A percentile compares a stretch with the other conserved stretches of the same genome.
These are phyloP conservation scores for Phalacrocorax aristotelis DNA, from an alignment of 2,113 vertebrate species.

Conservation along the genomic window DNA sequence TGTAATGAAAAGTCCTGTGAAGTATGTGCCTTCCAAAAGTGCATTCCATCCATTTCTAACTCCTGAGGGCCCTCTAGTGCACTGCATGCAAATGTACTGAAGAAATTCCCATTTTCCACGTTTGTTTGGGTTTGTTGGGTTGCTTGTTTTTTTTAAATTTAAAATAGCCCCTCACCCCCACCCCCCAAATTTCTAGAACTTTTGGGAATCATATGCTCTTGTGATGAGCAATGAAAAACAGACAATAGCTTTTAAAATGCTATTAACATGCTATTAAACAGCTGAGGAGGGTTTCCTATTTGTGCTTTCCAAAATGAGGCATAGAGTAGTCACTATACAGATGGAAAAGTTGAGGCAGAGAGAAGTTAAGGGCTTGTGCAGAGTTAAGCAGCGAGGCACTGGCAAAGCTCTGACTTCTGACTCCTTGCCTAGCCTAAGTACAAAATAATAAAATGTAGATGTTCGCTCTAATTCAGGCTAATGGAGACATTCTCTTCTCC, in stretches of 20 bases:
- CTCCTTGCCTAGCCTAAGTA: not conserved
- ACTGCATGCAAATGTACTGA: conserved; percentile 7
- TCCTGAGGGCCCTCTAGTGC: conserved; percentile 77
- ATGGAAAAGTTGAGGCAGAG: not conserved
- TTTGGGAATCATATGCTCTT: not conserved
- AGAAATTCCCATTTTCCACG: not conserved
- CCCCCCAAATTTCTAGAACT: not conserved
- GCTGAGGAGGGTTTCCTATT: not conserved
- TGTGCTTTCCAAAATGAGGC: not conserved
- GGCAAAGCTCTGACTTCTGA: not conserved
- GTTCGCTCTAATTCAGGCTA: not conserved
- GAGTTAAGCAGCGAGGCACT: not conserved
- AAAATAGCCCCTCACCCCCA: rapidly evolving
- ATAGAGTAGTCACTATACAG: not conserved
- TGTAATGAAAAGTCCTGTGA: conserved; percentile 51
- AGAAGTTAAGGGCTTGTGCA: not conserved
- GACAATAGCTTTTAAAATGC: not conserved
- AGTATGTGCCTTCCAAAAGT: conserved; percentile 53
- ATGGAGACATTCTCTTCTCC: not conserved
- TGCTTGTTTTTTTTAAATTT: not conserved
- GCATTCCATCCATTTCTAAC: conserved; percentile 61
- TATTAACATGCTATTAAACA: not conserved
- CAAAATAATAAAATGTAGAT: not conserved
- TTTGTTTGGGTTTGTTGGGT: not conserved
- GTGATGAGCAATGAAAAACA: not conserved